Conservation (phyloP, 2,888 invertebrate genomes). For the Standfussiana lucernea region DNA sequence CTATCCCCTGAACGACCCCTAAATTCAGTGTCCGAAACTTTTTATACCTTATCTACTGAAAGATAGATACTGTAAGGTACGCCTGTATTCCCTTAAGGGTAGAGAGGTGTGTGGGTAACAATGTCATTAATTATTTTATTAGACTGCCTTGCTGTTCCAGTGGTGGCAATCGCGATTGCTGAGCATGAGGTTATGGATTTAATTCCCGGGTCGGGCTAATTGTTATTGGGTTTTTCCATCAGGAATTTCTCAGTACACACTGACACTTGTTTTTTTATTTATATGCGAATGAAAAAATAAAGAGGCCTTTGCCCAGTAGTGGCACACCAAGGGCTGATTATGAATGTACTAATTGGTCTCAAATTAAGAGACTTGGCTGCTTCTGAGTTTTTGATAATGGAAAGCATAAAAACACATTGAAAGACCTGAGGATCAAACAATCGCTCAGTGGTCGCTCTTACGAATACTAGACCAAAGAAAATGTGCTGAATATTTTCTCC, state of each 20-base stretch:
- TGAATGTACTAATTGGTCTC: no score
- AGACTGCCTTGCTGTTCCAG: no score
- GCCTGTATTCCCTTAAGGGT: not conserved
- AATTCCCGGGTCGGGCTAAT: not conserved
- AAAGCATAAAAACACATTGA: not conserved
- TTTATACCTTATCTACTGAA: slow-evolving; percentile 16
- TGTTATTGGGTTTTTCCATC: no score
- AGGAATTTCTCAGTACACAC: no score
- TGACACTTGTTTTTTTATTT: no score
- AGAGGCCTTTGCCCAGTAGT: no score
- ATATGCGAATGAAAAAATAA: no score
- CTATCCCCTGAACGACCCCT: slow-evolving; percentile 12
- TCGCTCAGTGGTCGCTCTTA: no score
- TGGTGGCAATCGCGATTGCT: no score
- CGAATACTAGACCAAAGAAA: not conserved
- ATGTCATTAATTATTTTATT: not conserved
- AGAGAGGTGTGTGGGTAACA: not conserved
- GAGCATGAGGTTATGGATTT: no score
- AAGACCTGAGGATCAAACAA: not conserved
- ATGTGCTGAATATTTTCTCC: not conserved
- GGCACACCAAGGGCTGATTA: no score
- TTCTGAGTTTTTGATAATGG: not conserved
- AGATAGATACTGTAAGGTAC: not conserved
- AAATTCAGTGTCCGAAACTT: slow-evolving; percentile 16
- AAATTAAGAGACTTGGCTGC: not conserved